Evolutionary conservation across 2,888 invertebrate species (phyloP), one percentile per base, ranked within the genome.

Genomic region (Tenthredo notha): DNA sequence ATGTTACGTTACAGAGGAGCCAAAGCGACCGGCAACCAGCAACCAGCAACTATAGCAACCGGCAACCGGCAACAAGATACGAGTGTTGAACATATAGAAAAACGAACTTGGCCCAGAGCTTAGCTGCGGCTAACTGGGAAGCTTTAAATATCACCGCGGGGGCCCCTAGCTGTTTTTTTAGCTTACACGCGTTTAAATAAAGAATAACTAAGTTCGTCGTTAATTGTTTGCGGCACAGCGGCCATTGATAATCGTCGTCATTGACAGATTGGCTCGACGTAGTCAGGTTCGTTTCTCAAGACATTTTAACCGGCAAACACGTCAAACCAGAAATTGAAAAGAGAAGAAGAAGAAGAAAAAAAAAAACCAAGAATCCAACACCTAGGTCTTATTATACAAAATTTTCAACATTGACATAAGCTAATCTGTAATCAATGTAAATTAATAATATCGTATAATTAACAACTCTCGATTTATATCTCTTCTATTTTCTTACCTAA

Each of bases 171-270:
- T 61, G 37, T 21, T 80, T 80, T 80, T 29, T 58, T 40, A 40
- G 37, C 58, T 61, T 58, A 21, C 80, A 80, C 80, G 77, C 43
- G 61, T 80, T 80, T 80, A 80, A 80, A 80, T 80, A 80, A 80
- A 80, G 80, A 80, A 80, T 50, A 80, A 80, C 80, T 61, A 80
- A 80, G 37, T 80, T 61, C 37, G 58, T 37, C 61, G 80, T 80
- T 80, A 80, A 80, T 80, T 80, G 80, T 80, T 80, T 58, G 37
- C 40, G 80, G 40, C 77, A 77, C 25, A 50, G 77, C 47, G 33
- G 77, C 50, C 77, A 77, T 77, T 50, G 77, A 77, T 77, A 77
- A 77, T 29, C 47, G 29, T 47, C n/a, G 80, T 61, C 58, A 80
- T 80, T 77, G 77, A 77, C 77, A 54, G 77, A 77, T 77, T 29